Base-by-base conservation (phyloP, 2,888 invertebrate species). In the Melolontha melolontha region DNA sequence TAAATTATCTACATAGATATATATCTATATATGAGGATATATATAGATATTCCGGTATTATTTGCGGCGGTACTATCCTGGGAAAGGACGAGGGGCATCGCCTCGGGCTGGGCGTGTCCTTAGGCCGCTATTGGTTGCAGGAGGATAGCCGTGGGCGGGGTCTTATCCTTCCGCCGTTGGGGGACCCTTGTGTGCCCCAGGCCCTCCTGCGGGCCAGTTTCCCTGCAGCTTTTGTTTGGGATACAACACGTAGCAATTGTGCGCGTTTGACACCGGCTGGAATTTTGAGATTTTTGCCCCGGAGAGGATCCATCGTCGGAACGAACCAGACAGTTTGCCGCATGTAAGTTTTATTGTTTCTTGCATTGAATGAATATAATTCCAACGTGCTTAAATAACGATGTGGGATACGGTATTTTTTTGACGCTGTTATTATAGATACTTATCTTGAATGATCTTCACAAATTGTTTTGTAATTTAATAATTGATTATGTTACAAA, bases 61-160 rank as follows among this genome's bases (percentile, higher is more conserved):
- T 59, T 59, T 59, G 59, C 29, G 40, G 14, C 59, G 29, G 44
- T 29, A 29, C 14, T 47, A 57, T 66, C 68, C 68, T 65, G 65
- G 65, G 65, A 59, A 59, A 65, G 51, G 68, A 65, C 57, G 68
- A 55, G 65, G 73, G 72, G 73, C 73, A 80, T 78, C 71, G 80
- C 81, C 81, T 72, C 74, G 71, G 81, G 81, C 80, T 73, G 80
- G 81, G 81, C 81, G 81, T 81, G 79, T 79, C 80, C 79, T 77
- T 73, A 72, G 78, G 79, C 78, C 74, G 75, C 76, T 73, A 81
- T 81, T 81, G 81, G 81, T 75, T 75, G 77, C 75, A 72, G 75
- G 74, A 77, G 73, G 73, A 71, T 72, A 73, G 77, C 78, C 76
- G 73, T 73, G 77, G 80, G 79, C 78, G 79, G 80, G 75, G 80